Percentiles rank a stretch among this genome's conserved stretches.
Evolutionary conservation across 1,140 invertebrate genomes (phyloP).

Genomic region (Drosophila setifemur): DNA sequence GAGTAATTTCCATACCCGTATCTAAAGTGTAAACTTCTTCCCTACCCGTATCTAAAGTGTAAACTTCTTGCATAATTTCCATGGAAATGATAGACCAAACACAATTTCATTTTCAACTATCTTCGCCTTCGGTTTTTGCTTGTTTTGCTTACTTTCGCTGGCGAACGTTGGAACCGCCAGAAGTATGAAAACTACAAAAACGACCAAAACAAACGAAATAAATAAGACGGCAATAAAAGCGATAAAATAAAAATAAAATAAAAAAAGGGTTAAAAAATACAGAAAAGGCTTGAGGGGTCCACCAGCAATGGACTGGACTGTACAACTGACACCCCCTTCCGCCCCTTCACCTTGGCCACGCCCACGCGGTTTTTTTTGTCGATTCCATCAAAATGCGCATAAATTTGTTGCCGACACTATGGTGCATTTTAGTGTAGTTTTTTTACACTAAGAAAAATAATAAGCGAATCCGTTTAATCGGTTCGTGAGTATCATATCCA

Average conservation of each 20-base stretch:
- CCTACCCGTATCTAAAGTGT: too few species aligned
- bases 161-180: too few species aligned
- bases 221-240: constrained; percentile 29
- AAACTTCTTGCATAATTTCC: constrained; percentile 29
- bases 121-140: constrained; percentile 2
- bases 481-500: too few species aligned
- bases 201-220: constrained; percentile 34
- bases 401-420: constrained; percentile 54
- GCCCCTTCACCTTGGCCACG: constrained; percentile 22
- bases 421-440: background rate
- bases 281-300: constrained; percentile 18
- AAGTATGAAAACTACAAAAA: constrained; percentile 3
- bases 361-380: constrained; percentile 55
- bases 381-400: constrained; percentile 77
- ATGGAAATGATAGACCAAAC: constrained; percentile 27
- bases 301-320: constrained; percentile 10
- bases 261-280: constrained; percentile 8
- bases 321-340: background rate
- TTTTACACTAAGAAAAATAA: background rate
- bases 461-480: too few species aligned
- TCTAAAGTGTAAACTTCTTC: constrained; percentile 9
- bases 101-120: constrained; percentile 17
- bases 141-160: constrained; percentile 22
- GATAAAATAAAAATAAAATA: constrained; percentile 26
- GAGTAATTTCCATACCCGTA: constrained; percentile 3